phyloP scores from a whole-genome alignment of 2,888 invertebrate genomes.

The Ephialtes manifestator region DNA sequence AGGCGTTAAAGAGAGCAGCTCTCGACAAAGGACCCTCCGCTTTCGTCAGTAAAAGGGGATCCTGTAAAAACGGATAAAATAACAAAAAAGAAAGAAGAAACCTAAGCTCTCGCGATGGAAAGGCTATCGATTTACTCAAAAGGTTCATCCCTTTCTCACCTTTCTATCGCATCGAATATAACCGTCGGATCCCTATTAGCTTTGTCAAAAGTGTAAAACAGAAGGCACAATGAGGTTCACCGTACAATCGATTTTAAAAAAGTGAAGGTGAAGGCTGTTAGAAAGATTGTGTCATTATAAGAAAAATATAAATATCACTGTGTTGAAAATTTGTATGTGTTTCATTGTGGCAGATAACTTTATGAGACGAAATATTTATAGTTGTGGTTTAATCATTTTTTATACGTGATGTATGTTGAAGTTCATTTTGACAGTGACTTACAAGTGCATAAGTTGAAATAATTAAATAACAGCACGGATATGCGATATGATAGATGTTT shows the following conservation, averaged over 20 bases:
- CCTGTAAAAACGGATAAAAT: slow-evolving; percentile 67
- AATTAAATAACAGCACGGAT: too few species aligned
- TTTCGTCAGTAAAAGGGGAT: slow-evolving; percentile 71
- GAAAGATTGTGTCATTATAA: not conserved
- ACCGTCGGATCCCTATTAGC: slow-evolving; percentile 39
- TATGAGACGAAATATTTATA: not conserved
- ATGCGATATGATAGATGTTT: too few species aligned
- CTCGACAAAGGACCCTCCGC: slow-evolving; percentile 75
- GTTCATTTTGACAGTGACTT: too few species aligned
- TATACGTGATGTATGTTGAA: too few species aligned
- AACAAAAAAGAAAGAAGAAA: slow-evolving; percentile 51
- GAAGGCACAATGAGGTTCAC: not conserved
- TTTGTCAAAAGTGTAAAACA: slow-evolving; percentile 45
- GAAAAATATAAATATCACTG: not conserved
- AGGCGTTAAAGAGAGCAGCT: slow-evolving; percentile 75
- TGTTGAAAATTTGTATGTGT: too few species aligned
- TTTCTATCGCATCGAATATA: slow-evolving; percentile 53
- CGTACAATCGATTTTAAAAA: not conserved
- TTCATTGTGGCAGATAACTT: not conserved
- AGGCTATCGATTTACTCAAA: slow-evolving; percentile 80
- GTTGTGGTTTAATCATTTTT: too few species aligned
- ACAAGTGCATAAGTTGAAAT: too few species aligned
- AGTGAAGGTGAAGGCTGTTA: not conserved
- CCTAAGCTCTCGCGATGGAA: slow-evolving; percentile 68
- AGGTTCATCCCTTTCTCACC: slow-evolving; percentile 64